Percentiles rank a stretch among this genome's conserved stretches.
These are phyloP conservation scores for Steinernema hermaphroditum DNA, from an alignment of 2,888 invertebrate genomes.

Conservation along the genomic window DNA sequence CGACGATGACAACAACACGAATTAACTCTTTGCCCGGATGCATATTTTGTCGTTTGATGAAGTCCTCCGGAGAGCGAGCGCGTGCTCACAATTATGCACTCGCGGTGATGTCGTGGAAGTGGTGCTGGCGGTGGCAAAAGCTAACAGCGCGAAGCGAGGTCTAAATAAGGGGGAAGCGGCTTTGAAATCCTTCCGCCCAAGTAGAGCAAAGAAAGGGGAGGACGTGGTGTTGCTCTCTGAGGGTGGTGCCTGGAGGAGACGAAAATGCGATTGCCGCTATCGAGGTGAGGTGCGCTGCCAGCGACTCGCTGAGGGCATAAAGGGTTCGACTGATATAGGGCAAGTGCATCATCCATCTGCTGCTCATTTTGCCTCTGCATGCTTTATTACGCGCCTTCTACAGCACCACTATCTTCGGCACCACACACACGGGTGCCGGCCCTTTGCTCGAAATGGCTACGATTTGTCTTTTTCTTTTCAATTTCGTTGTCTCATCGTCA, in stretches of 20 bases:
- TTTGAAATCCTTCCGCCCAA: constrained; percentile 19
- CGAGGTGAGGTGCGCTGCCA: background rate
- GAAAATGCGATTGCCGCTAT: background rate
- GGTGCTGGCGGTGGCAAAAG: background rate
- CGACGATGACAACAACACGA: background rate
- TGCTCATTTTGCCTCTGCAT: background rate
- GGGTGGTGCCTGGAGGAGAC: background rate
- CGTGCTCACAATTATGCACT: background rate
- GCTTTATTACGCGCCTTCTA: background rate
- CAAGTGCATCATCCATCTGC: constrained; percentile 23
- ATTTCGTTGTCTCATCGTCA: constrained; percentile 10
- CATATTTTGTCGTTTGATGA: background rate
- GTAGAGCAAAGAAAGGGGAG: background rate
- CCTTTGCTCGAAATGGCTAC: background rate
- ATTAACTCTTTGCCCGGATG: background rate
- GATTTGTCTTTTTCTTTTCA: background rate
- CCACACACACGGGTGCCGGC: too few species aligned
- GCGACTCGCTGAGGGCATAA: background rate
- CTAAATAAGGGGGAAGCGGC: constrained; percentile 1
- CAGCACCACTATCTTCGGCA: too few species aligned
- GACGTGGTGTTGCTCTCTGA: constrained; percentile 1
- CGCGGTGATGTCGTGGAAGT: background rate
- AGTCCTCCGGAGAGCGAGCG: background rate
- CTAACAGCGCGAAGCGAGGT: background rate
- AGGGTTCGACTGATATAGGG: constrained; percentile 7